Conservation (phyloP, 2,888 invertebrate species). For the Formica aserva region DNA sequence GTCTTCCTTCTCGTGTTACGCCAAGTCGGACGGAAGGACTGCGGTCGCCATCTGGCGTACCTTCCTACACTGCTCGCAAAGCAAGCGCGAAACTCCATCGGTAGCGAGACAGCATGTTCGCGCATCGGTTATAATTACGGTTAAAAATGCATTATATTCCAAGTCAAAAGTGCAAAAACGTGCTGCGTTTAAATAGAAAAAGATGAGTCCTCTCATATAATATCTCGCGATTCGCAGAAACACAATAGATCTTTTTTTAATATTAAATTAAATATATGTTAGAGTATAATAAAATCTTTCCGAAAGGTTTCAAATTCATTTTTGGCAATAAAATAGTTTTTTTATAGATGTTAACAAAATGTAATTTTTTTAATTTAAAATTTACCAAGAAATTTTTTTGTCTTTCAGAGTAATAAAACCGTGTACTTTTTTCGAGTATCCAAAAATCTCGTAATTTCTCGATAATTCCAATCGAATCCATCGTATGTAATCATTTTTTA, state of each 20-base stretch:
- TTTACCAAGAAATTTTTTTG: not conserved
- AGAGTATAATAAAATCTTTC: not conserved
- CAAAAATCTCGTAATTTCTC: not conserved
- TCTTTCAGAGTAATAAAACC: not conserved
- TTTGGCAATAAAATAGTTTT: not conserved
- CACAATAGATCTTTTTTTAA: no score
- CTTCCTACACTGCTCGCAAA: constrained; percentile 40
- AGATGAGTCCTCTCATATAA: not conserved
- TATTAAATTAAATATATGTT: not conserved
- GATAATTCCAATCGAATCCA: not conserved
- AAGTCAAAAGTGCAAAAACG: not conserved
- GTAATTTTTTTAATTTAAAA: not conserved
- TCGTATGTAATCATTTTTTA: not conserved
- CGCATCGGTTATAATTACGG: not conserved
- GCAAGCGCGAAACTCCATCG: constrained; percentile 60
- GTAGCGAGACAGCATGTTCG: constrained; percentile 16
- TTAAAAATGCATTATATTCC: not conserved
- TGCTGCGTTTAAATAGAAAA: not conserved
- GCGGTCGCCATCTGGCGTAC: constrained; percentile 73
- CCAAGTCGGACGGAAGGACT: constrained; percentile 50
- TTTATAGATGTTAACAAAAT: not conserved
- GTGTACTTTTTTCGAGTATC: not conserved
- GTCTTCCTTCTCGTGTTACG: constrained; percentile 47
- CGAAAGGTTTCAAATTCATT: not conserved
- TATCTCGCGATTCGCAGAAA: not conserved